These are phyloP conservation scores for Cerastis leucographa DNA, from an alignment of 2,888 invertebrate genomes.

Conservation along the genomic window DNA sequence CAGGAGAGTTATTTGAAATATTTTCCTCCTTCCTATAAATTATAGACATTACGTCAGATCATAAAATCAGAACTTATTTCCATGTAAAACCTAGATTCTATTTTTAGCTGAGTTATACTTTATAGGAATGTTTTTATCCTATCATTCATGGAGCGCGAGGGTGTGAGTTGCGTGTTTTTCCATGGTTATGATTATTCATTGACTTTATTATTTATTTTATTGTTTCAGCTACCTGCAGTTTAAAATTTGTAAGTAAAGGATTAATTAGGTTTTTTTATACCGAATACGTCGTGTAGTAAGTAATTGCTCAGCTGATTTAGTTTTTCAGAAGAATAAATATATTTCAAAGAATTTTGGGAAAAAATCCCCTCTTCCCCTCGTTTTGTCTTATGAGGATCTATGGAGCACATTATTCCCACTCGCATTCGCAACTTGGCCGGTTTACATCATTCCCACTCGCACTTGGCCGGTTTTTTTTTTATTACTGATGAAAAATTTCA, in stretches of 20 bases:
- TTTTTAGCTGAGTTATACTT: not conserved
- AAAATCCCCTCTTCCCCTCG: not conserved
- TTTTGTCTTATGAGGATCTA: not conserved
- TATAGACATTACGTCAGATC: not conserved
- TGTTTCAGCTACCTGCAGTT: conserved; percentile 31
- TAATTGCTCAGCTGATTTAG: not conserved
- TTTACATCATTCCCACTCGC: no score
- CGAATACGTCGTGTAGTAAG: not conserved
- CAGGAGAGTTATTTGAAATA: not conserved
- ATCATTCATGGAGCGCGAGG: not conserved
- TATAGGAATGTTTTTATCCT: not conserved
- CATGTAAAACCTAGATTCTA: not conserved
- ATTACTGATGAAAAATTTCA: no score
- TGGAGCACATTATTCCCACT: no score
- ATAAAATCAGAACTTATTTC: not conserved
- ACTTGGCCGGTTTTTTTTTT: no score
- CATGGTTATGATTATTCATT: not conserved
- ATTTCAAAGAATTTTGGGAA: not conserved
- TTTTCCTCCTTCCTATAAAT: conserved; percentile 8
- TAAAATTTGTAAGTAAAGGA: conserved; percentile 22
- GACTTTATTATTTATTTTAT: not conserved
- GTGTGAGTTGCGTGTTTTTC: not conserved
- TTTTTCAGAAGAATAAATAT: not conserved
- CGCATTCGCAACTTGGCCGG: no score
- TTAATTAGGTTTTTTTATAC: not conserved